Conservation (phyloP, 2,113 vertebrate species). For the Mirza zaza region DNA sequence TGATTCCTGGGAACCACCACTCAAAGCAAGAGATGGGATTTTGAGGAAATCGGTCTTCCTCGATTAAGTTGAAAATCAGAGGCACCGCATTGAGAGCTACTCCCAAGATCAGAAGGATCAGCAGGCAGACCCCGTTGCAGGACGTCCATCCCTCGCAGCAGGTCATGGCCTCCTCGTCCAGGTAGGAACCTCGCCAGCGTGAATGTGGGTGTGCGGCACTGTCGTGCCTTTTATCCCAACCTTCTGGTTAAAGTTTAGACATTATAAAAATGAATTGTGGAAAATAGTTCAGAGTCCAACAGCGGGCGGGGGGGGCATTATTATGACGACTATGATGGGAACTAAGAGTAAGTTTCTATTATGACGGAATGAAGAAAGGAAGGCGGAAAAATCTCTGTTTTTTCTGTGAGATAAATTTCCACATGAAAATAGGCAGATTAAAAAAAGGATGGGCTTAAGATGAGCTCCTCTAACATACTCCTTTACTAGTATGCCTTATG, state of each 20-base stretch:
- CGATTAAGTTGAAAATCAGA: conserved; percentile 45
- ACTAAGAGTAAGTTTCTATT: neutral
- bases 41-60: neutral
- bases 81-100: conserved; percentile 71
- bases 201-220: neutral
- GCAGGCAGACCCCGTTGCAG: conserved; percentile 78
- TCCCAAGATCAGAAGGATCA: conserved; percentile 70
- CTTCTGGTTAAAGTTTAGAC: conserved; percentile 76
- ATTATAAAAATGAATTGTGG: neutral
- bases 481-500: neutral
- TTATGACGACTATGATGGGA: conserved; percentile 18
- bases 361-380: neutral
- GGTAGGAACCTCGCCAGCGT: neutral
- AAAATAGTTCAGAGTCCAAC: conserved; percentile 66
- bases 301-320: neutral
- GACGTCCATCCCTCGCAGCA: conserved; percentile 79
- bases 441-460: neutral
- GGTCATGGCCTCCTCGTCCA: conserved; percentile 66
- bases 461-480: neutral
- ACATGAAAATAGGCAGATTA: neutral
- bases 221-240: conserved; percentile 50
- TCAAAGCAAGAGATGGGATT: conserved; percentile 82
- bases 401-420: neutral
- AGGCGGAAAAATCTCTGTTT: neutral
- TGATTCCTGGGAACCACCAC: conserved; percentile 80